Percentiles rank a stretch among this genome's conserved stretches.
These are phyloP conservation scores for Ceratina australensis DNA, from an alignment of 1,140 invertebrate species.

Conservation along the genomic window DNA sequence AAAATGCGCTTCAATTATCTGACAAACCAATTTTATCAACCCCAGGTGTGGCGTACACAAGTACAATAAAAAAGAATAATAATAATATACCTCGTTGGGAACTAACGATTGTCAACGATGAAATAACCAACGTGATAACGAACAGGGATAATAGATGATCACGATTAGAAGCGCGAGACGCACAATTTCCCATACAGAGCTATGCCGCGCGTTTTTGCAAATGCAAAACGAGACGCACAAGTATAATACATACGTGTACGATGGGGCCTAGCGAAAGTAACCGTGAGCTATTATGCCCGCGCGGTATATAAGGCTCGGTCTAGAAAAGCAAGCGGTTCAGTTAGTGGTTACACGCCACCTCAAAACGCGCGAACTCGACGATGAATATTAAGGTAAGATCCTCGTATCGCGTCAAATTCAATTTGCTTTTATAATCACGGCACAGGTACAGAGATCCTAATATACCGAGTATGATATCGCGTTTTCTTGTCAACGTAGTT, in stretches of 20 bases:
- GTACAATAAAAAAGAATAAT: too few relatives aligned
- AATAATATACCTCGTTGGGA: background rate
- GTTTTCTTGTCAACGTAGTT: too few relatives aligned
- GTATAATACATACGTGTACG: conserved; percentile 67
- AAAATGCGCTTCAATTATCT: background rate
- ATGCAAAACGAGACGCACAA: conserved; percentile 51
- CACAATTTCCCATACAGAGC: conserved; percentile 32
- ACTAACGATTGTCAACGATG: background rate
- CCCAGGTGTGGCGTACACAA: too few relatives aligned
- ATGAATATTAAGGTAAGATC: conserved; percentile 75
- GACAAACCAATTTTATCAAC: too few relatives aligned
- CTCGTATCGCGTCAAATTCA: too few relatives aligned
- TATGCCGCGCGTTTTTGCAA: conserved; percentile 56
- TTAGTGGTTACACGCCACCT: conserved; percentile 76
- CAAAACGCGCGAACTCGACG: conserved; percentile 71
- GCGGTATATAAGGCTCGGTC: conserved; percentile 75
- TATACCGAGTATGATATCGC: too few relatives aligned
- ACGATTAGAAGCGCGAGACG: conserved; percentile 18
- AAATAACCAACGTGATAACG: conserved; percentile 10
- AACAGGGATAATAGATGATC: background rate
- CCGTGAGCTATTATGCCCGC: conserved; percentile 72
- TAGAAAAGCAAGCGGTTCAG: conserved; percentile 77
- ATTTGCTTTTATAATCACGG: too few relatives aligned
- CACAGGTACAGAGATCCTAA: too few relatives aligned
- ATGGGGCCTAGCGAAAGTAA: conserved; percentile 77